Evolutionary conservation across 2,888 invertebrate species (phyloP).

Genomic region (Orthonychiurus folsomi): DNA sequence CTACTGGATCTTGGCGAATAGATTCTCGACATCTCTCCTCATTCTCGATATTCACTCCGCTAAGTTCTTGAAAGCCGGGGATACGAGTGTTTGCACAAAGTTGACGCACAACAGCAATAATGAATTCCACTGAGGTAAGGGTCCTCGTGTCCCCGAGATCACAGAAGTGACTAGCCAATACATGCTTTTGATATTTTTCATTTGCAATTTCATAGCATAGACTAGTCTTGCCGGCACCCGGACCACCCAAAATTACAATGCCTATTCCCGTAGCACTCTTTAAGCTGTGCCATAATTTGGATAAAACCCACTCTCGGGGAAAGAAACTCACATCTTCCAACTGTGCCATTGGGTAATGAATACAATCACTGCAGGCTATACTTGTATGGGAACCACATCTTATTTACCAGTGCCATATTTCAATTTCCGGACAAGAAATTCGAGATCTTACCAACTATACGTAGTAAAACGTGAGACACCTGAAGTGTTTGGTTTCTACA

Average conservation of each 20-base stretch:
- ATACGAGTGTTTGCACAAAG: conserved; percentile 50
- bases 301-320: conserved; percentile 92
- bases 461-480: no score
- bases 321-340: conserved; percentile 51
- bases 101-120: conserved; percentile 74
- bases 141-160: conserved; percentile 72
- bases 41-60: conserved; percentile 54
- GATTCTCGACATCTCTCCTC: not conserved
- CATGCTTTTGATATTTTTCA: conserved; percentile 60
- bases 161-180: conserved; percentile 79
- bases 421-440: no score
- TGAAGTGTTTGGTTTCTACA: no score
- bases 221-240: conserved; percentile 91
- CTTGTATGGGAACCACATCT: no score
- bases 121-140: conserved; percentile 73
- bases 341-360: no score
- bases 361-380: no score
- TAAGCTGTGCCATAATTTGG: conserved; percentile 81
- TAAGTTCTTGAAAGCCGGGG: conserved; percentile 57
- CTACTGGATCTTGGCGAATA: conserved; percentile 64
- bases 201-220: conserved; percentile 69
- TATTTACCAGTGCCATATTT: no score
- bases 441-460: no score
- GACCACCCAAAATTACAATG: conserved; percentile 77
- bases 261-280: conserved; percentile 71